Evolutionary conservation across 2,888 invertebrate species (phyloP), one percentile per base, ranked within the genome.

Genomic region (Troides aeacus): DNA sequence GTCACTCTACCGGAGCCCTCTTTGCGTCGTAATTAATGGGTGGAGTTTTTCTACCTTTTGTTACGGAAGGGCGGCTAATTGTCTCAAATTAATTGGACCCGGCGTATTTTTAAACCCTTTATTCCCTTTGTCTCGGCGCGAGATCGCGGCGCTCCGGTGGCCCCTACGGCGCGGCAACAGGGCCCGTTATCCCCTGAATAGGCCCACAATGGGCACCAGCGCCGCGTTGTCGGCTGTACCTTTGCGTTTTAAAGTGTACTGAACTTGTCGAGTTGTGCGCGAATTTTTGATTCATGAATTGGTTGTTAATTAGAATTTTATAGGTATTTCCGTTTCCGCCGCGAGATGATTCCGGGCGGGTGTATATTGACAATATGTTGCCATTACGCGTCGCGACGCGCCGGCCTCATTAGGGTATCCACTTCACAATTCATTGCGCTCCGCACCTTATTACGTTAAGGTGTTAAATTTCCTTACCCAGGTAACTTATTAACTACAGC

Each of bases 41-140:
- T 77, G 79, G 88, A 90, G 87, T 90, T 91, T 90, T 90, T 90
- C 88, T 84, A 89, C 90, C 91, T 90, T 90, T 90, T 90, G 90
- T 90, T 87, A 82, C 81, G 86, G 85, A 87, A 88, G 89, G 90
- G 86, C 82, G 82, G 89, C 89, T 91, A 91, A 91, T 91, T 90
- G 90, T 90, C 87, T 85, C 86, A 89, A 90, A 90, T 90, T 91
- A 90, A 91, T 91, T 90, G 89, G 85, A 82, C 83, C 81, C 78
- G 84, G 84, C 83, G 87, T 89, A 86, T 88, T 89, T 90, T 87
- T 87, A 84, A 87, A 83, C 85, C 85, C 84, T 84, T 85, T 81
- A 82, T 83, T 81, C 83, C 78, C 84, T 87, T 87, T 87, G 86
- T 86, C 80, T 79, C 72, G 62, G 64, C 66, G 62, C 23, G 68